Percentiles rank a stretch among this genome's conserved stretches.
phyloP scores from a whole-genome alignment of 53 echinoderm and acorn worm genomes.

The Crossaster papposus region DNA sequence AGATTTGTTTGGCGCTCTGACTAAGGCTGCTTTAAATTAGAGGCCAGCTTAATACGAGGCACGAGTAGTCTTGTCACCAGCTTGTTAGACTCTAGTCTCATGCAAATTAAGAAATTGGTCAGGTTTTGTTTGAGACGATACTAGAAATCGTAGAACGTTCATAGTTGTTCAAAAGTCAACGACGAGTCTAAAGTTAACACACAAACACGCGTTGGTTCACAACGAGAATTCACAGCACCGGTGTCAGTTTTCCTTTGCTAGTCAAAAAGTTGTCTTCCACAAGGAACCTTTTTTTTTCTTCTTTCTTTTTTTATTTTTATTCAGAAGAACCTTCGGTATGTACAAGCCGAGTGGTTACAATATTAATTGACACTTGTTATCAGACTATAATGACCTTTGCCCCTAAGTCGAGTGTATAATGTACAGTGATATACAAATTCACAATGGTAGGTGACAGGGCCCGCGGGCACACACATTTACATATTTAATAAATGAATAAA shows the following conservation, averaged over 20 bases:
- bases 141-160: too few relatives aligned
- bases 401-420: conserved; percentile 15
- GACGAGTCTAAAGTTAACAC: too few relatives aligned
- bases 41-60: too few relatives aligned
- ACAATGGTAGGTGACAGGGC: conserved; percentile 9
- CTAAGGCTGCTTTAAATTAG: too few relatives aligned
- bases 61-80: too few relatives aligned
- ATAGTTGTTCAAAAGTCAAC: too few relatives aligned
- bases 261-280: conserved; percentile 3
- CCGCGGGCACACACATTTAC: conserved; percentile 17
- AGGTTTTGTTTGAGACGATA: too few relatives aligned
- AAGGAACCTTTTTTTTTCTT: neutral
- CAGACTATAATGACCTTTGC: conserved; percentile 20
- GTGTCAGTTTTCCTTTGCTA: neutral
- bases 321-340: conserved; percentile 13
- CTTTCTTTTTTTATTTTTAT: neutral
- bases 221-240: neutral
- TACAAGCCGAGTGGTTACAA: conserved; percentile 23
- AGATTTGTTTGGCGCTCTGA: too few relatives aligned
- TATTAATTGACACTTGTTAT: conserved; percentile 19
- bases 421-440: conserved; percentile 46
- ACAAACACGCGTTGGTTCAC: too few relatives aligned
- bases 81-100: too few relatives aligned
- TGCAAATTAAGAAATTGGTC: too few relatives aligned
- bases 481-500: conserved; percentile 34